Conservation (phyloP, 2,113 vertebrate genomes). For the Marmota monax region DNA sequence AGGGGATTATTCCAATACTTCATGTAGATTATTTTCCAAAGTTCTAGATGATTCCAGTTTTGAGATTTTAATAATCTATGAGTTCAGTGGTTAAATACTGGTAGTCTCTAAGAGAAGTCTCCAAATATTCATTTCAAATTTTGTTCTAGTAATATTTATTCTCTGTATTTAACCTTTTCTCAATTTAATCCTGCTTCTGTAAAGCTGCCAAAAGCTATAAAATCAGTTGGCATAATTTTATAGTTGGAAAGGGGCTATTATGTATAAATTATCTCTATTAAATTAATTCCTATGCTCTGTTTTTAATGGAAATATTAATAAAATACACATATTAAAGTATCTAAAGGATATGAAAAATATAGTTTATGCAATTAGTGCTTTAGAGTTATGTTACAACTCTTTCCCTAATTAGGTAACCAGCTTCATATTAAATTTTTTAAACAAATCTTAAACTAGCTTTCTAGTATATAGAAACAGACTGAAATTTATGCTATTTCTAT, state of each 20-base stretch:
- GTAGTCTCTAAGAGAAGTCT: neutral
- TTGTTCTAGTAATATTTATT: neutral
- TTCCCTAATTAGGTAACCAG: neutral
- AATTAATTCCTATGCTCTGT: neutral
- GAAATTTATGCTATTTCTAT: neutral
- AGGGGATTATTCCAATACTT: neutral
- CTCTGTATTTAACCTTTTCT: neutral
- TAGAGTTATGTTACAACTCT: neutral
- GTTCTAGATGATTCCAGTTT: neutral
- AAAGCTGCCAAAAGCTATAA: neutral
- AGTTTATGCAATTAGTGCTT: neutral
- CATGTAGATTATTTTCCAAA: neutral
- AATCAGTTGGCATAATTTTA: neutral
- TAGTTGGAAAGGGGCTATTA: neutral
- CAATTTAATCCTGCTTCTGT: neutral
- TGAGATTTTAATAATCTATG: neutral
- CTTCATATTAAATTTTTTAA: constrained; percentile 36
- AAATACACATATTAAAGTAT: neutral
- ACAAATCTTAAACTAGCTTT: neutral
- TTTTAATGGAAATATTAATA: constrained; percentile 4
- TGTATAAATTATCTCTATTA: neutral
- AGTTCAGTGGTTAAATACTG: neutral
- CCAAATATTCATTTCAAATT: neutral
- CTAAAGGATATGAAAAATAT: neutral
- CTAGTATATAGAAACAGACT: neutral